phyloP scores from a whole-genome alignment of 2,113 vertebrate species.

The Tichodroma muraria region DNA sequence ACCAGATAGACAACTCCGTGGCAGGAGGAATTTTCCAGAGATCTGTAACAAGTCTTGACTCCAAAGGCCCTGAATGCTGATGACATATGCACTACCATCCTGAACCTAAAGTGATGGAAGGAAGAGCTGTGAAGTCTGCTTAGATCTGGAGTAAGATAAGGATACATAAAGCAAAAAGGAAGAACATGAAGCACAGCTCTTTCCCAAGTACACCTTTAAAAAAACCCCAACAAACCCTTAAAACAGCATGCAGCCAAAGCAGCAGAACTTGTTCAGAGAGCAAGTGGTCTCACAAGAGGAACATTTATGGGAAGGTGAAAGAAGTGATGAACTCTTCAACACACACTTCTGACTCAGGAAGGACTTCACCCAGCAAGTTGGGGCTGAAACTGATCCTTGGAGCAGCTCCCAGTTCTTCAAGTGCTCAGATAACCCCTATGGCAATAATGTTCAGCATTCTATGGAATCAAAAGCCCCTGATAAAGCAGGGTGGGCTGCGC shows the following conservation, averaged over 20 bases:
- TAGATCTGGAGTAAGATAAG: neutral
- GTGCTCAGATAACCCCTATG: neutral
- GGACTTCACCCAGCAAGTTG: neutral
- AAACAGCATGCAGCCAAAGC: neutral
- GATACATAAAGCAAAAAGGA: neutral
- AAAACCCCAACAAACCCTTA: neutral
- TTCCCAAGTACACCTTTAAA: neutral
- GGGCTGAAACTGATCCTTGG: neutral
- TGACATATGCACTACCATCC: neutral
- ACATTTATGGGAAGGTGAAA: neutral
- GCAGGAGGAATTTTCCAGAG: neutral
- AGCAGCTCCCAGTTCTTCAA: neutral
- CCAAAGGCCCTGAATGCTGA: neutral
- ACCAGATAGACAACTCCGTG: neutral
- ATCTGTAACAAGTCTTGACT: neutral
- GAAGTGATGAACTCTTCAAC: neutral
- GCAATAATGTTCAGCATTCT: neutral
- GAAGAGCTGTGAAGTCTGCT: neutral
- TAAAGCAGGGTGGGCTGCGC: neutral
- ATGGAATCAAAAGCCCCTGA: neutral
- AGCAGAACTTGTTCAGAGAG: neutral
- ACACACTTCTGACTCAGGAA: neutral
- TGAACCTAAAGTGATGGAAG: neutral
- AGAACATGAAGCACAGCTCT: neutral
- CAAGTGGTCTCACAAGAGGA: neutral